Evolutionary conservation across 2,888 invertebrate species (phyloP), one percentile per base, ranked within the genome.

Genomic region (Acronicta aceris): DNA sequence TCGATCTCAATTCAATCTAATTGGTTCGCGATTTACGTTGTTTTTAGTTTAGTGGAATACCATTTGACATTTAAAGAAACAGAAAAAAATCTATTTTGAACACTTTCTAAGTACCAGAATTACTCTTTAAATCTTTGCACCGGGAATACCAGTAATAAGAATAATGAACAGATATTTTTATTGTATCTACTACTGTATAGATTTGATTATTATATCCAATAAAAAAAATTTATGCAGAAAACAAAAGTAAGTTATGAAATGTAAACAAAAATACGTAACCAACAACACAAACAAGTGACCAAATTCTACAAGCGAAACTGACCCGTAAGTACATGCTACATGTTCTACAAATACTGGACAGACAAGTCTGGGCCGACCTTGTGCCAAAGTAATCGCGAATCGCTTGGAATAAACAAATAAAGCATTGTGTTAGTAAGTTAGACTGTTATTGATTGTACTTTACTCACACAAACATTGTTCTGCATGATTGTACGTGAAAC

Each of bases 331-430:
- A 1, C 2, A 5, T 3, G 3, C 5, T 38, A 38, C 43, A 51
- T 48, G 51, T 55, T 25, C 16, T 65, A 16, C 8, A 54, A 10
- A 71, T 49, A 50, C 52, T 15, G 15, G 52, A 36, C 42, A 46
- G 2, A 42, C 55, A 17, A 40, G 42, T 53, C 21, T 17, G 1
- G 0, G 36, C 8, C 10, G 52, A 41, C 67, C 67, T 69, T 69
- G 66, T 17, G 1, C n/a, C 48, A 33, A 56, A 56, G 46, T 16
- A 46, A 56, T 17, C 16, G n/a, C 36, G 13, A 60, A 49, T 46
- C 8, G 16, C 51, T 46, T 12, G 52, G 17, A 33, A 33, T 65
- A 59, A 71, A 71, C 72, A 69, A 69, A 38, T 21, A 42, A 17
- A 16, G 46, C 33, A 5, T 5, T 51, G 21, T 52, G 25, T 36